Conservation (phyloP, 1,140 invertebrate genomes). For the Drosophila jambulina region DNA sequence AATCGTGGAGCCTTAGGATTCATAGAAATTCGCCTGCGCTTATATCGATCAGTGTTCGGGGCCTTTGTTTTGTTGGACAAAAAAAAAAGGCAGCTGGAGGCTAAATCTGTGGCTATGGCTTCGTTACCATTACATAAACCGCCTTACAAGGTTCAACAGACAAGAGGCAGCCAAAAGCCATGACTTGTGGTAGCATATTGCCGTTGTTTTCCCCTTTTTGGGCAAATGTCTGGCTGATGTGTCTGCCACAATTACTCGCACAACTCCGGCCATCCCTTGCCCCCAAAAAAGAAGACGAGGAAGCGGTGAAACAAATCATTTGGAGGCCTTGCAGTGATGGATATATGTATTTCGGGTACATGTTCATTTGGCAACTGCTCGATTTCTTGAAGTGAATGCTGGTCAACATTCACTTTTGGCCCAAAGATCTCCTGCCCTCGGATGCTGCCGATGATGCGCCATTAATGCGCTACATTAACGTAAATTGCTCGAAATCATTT, state of each 20-base stretch:
- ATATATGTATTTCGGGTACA: constrained; percentile 27
- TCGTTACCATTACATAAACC: constrained; percentile 63
- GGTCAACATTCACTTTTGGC: constrained; percentile 71
- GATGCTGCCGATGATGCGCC: constrained; percentile 62
- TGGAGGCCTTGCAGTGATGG: constrained; percentile 55
- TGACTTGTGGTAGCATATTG: constrained; percentile 67
- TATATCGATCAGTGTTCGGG: constrained; percentile 35
- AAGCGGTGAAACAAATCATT: constrained; percentile 60
- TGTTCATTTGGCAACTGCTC: constrained; percentile 58
- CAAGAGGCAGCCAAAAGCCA: constrained; percentile 51
- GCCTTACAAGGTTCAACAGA: constrained; percentile 63
- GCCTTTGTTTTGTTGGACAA: constrained; percentile 29
- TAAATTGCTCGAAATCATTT: constrained; percentile 67
- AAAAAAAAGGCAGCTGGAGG: constrained; percentile 21
- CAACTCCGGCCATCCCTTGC: constrained; percentile 37
- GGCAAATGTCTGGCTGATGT: constrained; percentile 56
- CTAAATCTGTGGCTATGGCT: constrained; percentile 36
- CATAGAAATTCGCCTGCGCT: constrained; percentile 18
- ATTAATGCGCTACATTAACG: constrained; percentile 67
- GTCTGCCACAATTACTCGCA: constrained; percentile 69
- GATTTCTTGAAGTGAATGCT: constrained; percentile 74
- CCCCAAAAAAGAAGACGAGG: constrained; percentile 23
- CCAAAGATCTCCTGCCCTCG: constrained; percentile 42
- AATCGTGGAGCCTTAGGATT: neutral
- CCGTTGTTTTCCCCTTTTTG: constrained; percentile 61